A percentile compares a stretch with the other conserved stretches of the same genome.
phyloP scores from a whole-genome alignment of 2,888 invertebrate species.

The Melikaiella ostensackeni region DNA sequence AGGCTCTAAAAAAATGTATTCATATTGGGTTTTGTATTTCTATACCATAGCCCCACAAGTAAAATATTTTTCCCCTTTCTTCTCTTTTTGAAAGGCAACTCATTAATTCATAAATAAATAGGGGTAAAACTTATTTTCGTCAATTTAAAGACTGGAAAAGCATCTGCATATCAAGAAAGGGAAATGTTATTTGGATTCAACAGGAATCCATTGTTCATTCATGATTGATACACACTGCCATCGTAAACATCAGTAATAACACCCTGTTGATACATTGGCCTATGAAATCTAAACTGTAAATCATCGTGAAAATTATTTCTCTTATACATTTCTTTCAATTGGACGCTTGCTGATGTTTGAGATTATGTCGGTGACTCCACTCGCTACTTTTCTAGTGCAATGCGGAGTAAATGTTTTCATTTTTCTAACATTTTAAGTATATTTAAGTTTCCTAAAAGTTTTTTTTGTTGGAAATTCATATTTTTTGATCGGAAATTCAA shows the following conservation, averaged over 20 bases:
- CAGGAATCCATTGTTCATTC: constrained; percentile 49
- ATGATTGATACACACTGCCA: constrained; percentile 37
- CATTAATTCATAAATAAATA: constrained; percentile 41
- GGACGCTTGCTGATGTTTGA: too few relatives aligned
- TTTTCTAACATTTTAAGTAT: too few relatives aligned
- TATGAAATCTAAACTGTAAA: constrained; percentile 43
- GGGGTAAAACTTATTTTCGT: constrained; percentile 37
- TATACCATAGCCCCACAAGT: constrained; percentile 33
- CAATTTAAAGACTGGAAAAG: constrained; percentile 38
- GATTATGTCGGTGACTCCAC: too few relatives aligned
- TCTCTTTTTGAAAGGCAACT: constrained; percentile 13
- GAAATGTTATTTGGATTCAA: neutral
- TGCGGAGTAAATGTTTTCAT: too few relatives aligned
- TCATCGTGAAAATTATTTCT: constrained; percentile 31
- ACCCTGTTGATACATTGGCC: constrained; percentile 21
- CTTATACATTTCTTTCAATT: constrained; percentile 44
- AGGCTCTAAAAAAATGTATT: constrained; percentile 4
- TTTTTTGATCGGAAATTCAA: too few relatives aligned
- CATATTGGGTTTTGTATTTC: constrained; percentile 7
- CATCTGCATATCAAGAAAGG: constrained; percentile 29
- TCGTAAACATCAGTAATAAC: constrained; percentile 47
- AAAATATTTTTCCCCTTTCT: neutral
- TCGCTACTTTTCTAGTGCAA: too few relatives aligned
- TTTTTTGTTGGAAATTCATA: too few relatives aligned
- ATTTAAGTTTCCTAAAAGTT: too few relatives aligned